Conservation (phyloP, 2,113 vertebrate genomes). For the Tachysurus vachellii region DNA sequence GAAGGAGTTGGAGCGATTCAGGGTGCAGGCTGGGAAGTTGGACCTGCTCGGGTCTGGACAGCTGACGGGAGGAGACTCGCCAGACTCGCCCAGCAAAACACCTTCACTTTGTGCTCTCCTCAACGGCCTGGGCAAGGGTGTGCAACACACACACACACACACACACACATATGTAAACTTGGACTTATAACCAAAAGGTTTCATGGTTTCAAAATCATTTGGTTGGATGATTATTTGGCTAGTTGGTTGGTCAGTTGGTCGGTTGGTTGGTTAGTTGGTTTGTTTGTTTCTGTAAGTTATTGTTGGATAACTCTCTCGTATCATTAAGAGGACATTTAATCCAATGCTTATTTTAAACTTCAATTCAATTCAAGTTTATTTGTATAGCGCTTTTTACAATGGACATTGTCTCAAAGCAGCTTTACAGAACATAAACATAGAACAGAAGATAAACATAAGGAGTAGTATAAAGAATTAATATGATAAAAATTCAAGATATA, state of each 20-base stretch:
- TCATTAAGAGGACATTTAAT: not conserved
- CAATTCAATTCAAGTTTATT: too few species aligned
- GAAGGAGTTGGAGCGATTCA: conserved; percentile 88
- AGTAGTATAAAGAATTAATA: too few species aligned
- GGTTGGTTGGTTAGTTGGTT: not conserved
- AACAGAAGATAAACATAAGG: too few species aligned
- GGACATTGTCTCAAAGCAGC: too few species aligned
- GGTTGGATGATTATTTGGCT: not conserved
- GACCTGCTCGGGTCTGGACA: conserved; percentile 80
- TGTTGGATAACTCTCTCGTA: not conserved
- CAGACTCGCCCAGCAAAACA: conserved; percentile 78
- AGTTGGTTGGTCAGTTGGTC: too few species aligned
- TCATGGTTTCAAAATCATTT: not conserved
- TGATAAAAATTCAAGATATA: too few species aligned
- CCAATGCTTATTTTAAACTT: not conserved
- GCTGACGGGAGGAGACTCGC: conserved; percentile 68
- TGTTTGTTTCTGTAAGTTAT: not conserved
- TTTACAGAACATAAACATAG: too few species aligned
- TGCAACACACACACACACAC: conserved; percentile 35
- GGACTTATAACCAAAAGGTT: not conserved
- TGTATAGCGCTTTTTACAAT: too few species aligned
- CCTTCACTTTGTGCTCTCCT: conserved; percentile 81
- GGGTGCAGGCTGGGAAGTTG: conserved; percentile 86
- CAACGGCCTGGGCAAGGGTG: conserved; percentile 92
- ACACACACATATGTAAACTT: not conserved